Conservation (phyloP, 2,113 vertebrate species). For the Azemiops feae region DNA sequence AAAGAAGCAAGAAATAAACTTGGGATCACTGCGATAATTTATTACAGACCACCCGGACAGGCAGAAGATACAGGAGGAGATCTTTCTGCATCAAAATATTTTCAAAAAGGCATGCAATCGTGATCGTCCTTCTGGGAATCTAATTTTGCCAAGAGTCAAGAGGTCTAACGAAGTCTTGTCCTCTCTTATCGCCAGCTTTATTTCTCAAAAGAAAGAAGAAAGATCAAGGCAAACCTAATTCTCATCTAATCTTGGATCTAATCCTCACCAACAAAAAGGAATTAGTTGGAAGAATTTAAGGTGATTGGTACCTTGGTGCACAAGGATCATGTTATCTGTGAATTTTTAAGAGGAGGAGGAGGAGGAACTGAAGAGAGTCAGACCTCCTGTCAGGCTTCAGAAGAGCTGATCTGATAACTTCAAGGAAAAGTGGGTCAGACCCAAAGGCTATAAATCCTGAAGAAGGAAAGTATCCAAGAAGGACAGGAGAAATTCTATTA, state of each 20-base stretch:
- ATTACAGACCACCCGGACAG: not conserved
- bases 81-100: not conserved
- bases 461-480: not conserved
- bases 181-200: not conserved
- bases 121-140: not conserved
- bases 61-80: not conserved
- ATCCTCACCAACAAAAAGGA: not conserved
- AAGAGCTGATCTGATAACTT: not conserved
- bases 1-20: not conserved
- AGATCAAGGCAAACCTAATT: not conserved
- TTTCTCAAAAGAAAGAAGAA: not conserved
- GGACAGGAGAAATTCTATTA: not conserved
- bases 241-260: not conserved
- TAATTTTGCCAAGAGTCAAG: not conserved
- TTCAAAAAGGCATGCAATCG: not conserved
- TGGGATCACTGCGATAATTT: not conserved
- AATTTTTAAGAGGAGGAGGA: not conserved
- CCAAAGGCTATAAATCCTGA: not conserved
- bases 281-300: not conserved
- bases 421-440: not conserved
- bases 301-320: not conserved
- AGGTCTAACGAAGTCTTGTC: not conserved
- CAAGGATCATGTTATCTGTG: not conserved
- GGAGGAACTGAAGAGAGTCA: not conserved
- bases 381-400: not conserved